These are phyloP conservation scores for Synanthedon formicaeformis DNA, from an alignment of 2,888 invertebrate genomes.

Conservation along the genomic window DNA sequence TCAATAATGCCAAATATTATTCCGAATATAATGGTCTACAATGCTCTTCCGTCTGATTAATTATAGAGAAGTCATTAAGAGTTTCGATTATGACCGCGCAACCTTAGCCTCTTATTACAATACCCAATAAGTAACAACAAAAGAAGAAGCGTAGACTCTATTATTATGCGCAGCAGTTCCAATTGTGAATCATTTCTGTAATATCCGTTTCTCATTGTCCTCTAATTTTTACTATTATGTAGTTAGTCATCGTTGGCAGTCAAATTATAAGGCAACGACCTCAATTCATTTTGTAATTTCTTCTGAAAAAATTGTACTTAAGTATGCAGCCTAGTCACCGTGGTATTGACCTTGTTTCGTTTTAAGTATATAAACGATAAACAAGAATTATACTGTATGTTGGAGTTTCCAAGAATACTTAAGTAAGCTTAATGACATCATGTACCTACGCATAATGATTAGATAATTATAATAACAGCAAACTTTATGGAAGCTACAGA, in stretches of 20 bases:
- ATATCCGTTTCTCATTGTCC: constrained; percentile 29
- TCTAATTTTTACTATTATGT: constrained; percentile 20
- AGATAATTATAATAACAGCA: no score
- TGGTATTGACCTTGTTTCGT: constrained; percentile 18
- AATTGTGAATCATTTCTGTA: constrained; percentile 24
- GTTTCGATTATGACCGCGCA: constrained; percentile 15
- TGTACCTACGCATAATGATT: no score
- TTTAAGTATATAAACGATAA: constrained; percentile 12
- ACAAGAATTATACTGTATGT: constrained; percentile 15
- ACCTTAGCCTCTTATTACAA: constrained; percentile 14
- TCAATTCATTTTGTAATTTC: constrained; percentile 15
- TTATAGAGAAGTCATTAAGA: constrained; percentile 4
- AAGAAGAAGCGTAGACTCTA: constrained; percentile 6
- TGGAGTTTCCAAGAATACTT: no score
- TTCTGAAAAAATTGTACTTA: constrained; percentile 2
- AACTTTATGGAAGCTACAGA: no score
- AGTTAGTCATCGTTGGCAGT: not conserved
- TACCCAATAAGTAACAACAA: constrained; percentile 4
- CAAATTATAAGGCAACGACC: constrained; percentile 27
- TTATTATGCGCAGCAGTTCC: constrained; percentile 13
- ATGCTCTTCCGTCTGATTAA: constrained; percentile 9
- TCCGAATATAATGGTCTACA: constrained; percentile 16
- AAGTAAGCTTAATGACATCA: no score
- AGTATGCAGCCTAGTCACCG: constrained; percentile 3
- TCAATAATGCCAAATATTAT: constrained; percentile 10